A percentile compares a stretch with the other conserved stretches of the same genome.
These are phyloP conservation scores for Atta colombica DNA, from an alignment of 1,140 invertebrate species.

Conservation along the genomic window DNA sequence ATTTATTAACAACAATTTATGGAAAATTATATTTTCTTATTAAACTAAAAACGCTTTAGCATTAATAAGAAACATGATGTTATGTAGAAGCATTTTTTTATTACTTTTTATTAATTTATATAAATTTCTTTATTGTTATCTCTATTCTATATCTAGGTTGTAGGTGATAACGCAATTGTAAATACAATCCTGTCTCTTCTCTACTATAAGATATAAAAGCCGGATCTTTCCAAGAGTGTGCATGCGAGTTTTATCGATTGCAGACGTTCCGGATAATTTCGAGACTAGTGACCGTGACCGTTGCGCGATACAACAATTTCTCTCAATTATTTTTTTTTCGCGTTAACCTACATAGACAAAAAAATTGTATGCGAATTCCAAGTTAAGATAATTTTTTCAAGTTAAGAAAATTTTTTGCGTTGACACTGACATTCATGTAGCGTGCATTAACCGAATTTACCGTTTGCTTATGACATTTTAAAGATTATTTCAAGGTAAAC, in stretches of 20 bases:
- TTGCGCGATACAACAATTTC: conserved; percentile 41
- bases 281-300: conserved; percentile 41
- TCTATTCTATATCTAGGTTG: conserved; percentile 14
- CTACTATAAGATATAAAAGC: conserved; percentile 1
- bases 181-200: background rate
- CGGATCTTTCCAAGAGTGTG: background rate
- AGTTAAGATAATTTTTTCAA: background rate
- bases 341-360: background rate
- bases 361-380: background rate
- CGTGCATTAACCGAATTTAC: background rate
- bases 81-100: background rate
- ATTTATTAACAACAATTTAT: background rate
- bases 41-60: background rate
- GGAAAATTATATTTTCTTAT: background rate
- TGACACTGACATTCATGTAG: background rate
- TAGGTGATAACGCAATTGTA: conserved; percentile 14
- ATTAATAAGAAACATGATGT: background rate
- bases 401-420: background rate
- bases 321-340: conserved; percentile 28
- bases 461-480: background rate
- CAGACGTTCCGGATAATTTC: conserved; percentile 33
- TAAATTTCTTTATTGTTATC: background rate
- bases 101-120: background rate
- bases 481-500: conserved; percentile 12
- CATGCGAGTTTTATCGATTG: conserved; percentile 34